Percentiles rank a stretch among this genome's conserved stretches.
Evolutionary conservation across 2,888 invertebrate genomes (phyloP).

Genomic region (Griposia aprilina): DNA sequence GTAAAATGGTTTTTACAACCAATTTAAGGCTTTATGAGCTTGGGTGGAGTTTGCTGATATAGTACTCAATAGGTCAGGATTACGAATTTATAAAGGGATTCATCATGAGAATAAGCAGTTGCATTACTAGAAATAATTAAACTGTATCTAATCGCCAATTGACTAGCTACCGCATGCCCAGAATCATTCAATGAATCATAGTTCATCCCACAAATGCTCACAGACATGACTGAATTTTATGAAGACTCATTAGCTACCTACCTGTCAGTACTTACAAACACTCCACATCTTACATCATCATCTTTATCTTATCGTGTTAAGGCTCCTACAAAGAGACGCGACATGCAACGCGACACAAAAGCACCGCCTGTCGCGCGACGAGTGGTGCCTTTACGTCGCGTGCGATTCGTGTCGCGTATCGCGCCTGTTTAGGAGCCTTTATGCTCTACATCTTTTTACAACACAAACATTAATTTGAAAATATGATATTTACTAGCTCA

Average conservation of each 20-base stretch:
- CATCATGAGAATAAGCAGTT: background rate
- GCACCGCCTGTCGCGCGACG: no score
- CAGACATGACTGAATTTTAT: background rate
- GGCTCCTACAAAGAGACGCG: no score
- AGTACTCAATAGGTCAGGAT: background rate
- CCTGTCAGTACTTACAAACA: background rate
- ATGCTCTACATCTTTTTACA: background rate
- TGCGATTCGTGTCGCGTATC: no score
- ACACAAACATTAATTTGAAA: background rate
- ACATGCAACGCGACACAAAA: no score
- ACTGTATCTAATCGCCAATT: background rate
- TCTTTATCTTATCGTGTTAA: no score
- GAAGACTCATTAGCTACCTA: background rate
- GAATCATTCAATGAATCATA: constrained; percentile 3
- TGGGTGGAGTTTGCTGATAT: no score
- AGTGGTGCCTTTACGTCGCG: no score
- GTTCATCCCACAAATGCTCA: background rate
- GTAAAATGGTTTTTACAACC: background rate
- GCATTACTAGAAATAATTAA: background rate
- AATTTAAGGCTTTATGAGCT: background rate
- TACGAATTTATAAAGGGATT: background rate
- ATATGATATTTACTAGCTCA: background rate
- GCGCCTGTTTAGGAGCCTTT: no score
- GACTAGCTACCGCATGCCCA: no score
- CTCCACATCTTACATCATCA: no score